Conservation (phyloP, 2,888 invertebrate genomes). For the Agonopterix alstromeriana region DNA sequence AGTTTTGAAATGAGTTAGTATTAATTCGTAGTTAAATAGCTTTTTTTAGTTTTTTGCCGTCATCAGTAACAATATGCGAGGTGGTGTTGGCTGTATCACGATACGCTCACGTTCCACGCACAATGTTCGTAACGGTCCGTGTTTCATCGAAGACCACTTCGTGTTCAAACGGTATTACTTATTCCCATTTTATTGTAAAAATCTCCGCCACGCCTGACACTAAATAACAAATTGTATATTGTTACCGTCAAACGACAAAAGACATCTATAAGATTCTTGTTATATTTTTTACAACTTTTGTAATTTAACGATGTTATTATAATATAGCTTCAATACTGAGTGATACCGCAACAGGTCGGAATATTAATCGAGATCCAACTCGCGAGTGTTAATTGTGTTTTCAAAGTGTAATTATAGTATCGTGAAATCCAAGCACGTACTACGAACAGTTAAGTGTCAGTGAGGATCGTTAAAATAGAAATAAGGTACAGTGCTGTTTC, state of each 20-base stretch:
- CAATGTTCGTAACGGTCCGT: slow-evolving; percentile 56
- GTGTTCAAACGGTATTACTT: slow-evolving; percentile 49
- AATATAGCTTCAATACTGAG: slow-evolving; percentile 17
- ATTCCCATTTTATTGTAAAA: slow-evolving; percentile 52
- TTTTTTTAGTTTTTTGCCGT: slow-evolving; percentile 21
- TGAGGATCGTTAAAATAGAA: slow-evolving; percentile 16
- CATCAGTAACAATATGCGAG: slow-evolving; percentile 34
- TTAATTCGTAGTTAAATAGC: slow-evolving; percentile 22
- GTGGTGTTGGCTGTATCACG: slow-evolving; percentile 37
- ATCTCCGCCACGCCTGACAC: slow-evolving; percentile 35
- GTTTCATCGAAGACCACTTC: slow-evolving; percentile 38
- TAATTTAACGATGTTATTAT: slow-evolving; percentile 28
- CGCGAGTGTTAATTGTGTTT: slow-evolving; percentile 1
- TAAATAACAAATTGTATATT: slow-evolving; percentile 48
- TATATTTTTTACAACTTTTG: slow-evolving; percentile 19
- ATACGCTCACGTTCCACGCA: slow-evolving; percentile 52
- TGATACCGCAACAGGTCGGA: neutral
- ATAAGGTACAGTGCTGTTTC: slow-evolving; percentile 17
- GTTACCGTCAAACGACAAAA: slow-evolving; percentile 26
- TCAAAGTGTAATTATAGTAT: slow-evolving; percentile 1
- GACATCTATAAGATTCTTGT: slow-evolving; percentile 37
- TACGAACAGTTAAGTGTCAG: slow-evolving; percentile 18
- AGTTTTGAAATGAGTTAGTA: slow-evolving; percentile 18
- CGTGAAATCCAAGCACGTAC: slow-evolving; percentile 19
- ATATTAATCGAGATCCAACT: slow-evolving; percentile 6